These are phyloP conservation scores for Progne subis DNA, from an alignment of 2,113 vertebrate genomes.

Conservation along the genomic window DNA sequence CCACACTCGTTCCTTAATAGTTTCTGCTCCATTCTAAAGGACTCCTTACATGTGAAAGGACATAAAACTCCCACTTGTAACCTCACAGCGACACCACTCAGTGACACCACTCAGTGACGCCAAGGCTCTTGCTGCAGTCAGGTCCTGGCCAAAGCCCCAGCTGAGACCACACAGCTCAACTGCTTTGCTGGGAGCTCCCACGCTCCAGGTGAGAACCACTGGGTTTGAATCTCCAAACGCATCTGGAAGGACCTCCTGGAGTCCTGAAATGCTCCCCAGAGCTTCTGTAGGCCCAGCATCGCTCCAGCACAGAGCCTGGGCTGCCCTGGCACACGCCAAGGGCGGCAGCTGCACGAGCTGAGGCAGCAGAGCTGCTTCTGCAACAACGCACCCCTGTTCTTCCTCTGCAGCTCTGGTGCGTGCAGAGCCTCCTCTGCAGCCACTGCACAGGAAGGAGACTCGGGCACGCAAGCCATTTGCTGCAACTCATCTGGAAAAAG, in stretches of 20 bases:
- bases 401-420: background rate
- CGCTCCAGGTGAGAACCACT: accelerated
- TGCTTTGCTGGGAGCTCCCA: background rate
- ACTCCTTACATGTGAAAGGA: background rate
- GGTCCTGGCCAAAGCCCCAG: background rate
- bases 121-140: background rate
- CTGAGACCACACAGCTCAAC: background rate
- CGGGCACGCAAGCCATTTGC: background rate
- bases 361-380: background rate
- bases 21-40: background rate
- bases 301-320: background rate
- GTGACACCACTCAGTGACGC: background rate
- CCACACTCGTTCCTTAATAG: background rate
- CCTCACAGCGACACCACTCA: accelerated
- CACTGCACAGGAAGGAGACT: background rate
- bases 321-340: background rate
- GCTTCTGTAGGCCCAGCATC: background rate
- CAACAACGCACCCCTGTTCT: background rate
- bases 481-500: background rate
- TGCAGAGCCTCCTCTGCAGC: background rate
- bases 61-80: background rate
- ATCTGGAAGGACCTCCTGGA: background rate
- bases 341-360: slow-evolving; percentile 15
- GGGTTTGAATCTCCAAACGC: background rate
- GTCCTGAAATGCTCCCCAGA: background rate